Evolutionary conservation across 2,797 vertebrate species (phyloP).

Genomic region (Scolopax rusticola): DNA sequence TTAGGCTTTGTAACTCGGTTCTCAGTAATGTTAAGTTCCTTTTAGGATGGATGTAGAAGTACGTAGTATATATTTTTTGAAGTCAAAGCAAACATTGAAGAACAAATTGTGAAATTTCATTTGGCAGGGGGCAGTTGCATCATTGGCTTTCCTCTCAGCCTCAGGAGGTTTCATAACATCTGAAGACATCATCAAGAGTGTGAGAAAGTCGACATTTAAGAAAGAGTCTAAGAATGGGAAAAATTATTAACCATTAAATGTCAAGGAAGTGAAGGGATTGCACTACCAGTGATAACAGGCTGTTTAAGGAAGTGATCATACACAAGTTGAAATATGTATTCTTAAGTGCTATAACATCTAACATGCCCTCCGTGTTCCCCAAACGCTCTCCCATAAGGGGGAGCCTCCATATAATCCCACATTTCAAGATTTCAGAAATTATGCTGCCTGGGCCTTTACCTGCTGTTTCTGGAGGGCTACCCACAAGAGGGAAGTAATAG

Average conservation of each 20-base stretch:
- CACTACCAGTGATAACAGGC: background rate
- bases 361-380: background rate
- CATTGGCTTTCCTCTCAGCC: conserved; percentile 60
- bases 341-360: background rate
- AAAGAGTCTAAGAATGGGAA: conserved; percentile 33
- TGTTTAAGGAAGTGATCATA: background rate
- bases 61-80: conserved; percentile 41
- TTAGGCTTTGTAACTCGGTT: conserved; percentile 35
- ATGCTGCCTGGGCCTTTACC: background rate
- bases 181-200: conserved; percentile 66
- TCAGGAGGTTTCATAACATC: conserved; percentile 76
- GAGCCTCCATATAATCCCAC: accelerated
- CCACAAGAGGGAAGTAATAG: background rate
- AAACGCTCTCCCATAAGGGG: background rate
- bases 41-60: conserved; percentile 58
- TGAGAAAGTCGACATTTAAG: conserved; percentile 73
- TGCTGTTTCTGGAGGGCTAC: background rate
- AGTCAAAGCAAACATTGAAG: conserved; percentile 72
- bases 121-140: conserved; percentile 63
- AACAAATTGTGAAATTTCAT: conserved; percentile 79
- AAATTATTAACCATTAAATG: conserved; percentile 37
- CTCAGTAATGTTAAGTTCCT: conserved; percentile 29
- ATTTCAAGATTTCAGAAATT: background rate
- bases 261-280: background rate
- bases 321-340: background rate